These are phyloP conservation scores for Pardalotus punctatus DNA, from an alignment of 2,113 vertebrate genomes.

Conservation along the genomic window DNA sequence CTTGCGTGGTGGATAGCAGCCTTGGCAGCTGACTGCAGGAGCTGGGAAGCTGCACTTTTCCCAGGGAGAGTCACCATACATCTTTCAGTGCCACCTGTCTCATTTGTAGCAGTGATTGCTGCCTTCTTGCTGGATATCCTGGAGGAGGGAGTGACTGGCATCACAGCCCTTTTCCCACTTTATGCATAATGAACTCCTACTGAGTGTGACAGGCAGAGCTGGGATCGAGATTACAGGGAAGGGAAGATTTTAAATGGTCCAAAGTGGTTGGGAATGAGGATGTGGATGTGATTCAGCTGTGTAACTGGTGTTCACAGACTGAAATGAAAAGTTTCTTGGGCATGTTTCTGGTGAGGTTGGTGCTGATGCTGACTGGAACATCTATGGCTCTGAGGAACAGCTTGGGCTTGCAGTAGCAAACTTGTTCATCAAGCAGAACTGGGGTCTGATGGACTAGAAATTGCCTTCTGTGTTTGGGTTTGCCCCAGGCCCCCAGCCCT, in stretches of 20 bases:
- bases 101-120: neutral
- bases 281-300: neutral
- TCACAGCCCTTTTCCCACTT: conserved; percentile 20
- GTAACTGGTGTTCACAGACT: neutral
- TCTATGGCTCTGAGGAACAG: neutral
- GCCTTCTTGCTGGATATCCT: neutral
- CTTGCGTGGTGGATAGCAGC: neutral
- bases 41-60: neutral
- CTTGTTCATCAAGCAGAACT: neutral
- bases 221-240: neutral
- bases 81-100: neutral
- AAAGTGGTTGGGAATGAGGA: neutral
- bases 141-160: conserved; percentile 20
- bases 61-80: neutral
- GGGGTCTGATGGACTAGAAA: neutral
- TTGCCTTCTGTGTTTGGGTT: neutral
- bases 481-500: neutral
- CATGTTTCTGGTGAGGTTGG: neutral
- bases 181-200: neutral
- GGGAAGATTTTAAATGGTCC: neutral
- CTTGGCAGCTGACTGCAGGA: neutral
- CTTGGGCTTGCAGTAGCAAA: neutral
- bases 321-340: neutral
- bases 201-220: neutral
- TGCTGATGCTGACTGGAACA: neutral